phyloP scores from a whole-genome alignment of 2,888 invertebrate genomes.

The Aspidiotus rigidus region DNA sequence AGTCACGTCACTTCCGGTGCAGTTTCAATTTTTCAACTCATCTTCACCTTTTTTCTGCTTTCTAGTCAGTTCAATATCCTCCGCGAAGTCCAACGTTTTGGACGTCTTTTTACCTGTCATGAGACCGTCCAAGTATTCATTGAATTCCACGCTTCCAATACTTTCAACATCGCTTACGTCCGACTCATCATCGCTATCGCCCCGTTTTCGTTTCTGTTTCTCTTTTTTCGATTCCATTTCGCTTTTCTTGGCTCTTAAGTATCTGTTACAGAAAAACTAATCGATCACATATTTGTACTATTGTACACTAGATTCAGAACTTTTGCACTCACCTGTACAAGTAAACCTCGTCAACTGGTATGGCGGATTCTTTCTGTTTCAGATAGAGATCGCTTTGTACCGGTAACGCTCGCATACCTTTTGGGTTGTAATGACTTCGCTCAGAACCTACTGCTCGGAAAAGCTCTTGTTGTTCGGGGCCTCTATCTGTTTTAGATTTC shows the following conservation, averaged over 20 bases:
- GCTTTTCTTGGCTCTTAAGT: conserved; percentile 35
- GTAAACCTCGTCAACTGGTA: conserved; percentile 86
- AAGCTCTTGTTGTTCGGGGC: conserved; percentile 41
- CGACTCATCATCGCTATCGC: conserved; percentile 24
- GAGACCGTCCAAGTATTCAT: conserved; percentile 54
- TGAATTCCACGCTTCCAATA: conserved; percentile 68
- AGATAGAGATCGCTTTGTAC: conserved; percentile 65
- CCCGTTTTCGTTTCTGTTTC: conserved; percentile 25
- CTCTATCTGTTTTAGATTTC: conserved; percentile 47
- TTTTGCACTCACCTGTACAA: conserved; percentile 57
- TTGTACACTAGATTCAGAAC: background rate
- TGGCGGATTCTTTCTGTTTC: conserved; percentile 56
- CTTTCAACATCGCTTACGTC: conserved; percentile 54
- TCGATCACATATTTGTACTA: background rate
- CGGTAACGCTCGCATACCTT: conserved; percentile 59
- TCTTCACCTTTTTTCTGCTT: conserved; percentile 39
- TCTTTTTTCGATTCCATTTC: conserved; percentile 37
- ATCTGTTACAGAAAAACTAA: conserved; percentile 37
- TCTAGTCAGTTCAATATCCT: conserved; percentile 42
- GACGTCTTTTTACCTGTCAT: conserved; percentile 44
- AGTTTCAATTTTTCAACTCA: background rate
- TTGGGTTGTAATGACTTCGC: conserved; percentile 50
- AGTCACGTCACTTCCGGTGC: too few relatives aligned
- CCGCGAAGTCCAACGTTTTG: conserved; percentile 54
- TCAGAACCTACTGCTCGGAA: conserved; percentile 34